Evolutionary conservation across 2,113 vertebrate species (phyloP).

Genomic region (Indicator maculatus): DNA sequence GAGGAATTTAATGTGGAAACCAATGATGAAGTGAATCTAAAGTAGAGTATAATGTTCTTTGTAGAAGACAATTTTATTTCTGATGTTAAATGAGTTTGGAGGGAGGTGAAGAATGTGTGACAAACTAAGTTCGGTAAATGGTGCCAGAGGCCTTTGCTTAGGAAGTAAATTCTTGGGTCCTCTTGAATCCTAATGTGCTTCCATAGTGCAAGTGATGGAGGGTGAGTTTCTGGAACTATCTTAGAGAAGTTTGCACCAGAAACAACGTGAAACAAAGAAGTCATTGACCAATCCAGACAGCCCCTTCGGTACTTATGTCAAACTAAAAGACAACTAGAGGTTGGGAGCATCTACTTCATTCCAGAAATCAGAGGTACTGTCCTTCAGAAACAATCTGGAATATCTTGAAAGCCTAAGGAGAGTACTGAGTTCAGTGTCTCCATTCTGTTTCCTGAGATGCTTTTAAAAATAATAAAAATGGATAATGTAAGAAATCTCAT

Average conservation of each 20-base stretch:
- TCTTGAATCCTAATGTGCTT: neutral
- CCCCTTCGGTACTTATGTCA: neutral
- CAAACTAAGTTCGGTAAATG: neutral
- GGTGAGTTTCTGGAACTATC: neutral
- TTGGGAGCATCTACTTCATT: neutral
- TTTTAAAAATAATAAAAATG: neutral
- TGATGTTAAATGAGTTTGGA: neutral
- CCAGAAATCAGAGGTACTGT: neutral
- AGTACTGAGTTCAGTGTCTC: neutral
- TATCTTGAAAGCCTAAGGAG: neutral
- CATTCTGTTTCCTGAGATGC: neutral
- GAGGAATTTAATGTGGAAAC: neutral
- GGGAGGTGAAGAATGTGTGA: neutral
- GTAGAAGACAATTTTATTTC: neutral
- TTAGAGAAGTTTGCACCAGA: neutral
- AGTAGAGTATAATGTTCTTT: neutral
- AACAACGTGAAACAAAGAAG: neutral
- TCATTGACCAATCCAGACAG: neutral
- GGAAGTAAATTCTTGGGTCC: neutral
- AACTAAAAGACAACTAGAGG: neutral
- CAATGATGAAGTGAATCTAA: neutral
- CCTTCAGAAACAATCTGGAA: neutral
- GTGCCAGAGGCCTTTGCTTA: neutral
- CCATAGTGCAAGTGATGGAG: neutral
- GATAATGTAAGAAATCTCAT: constrained; percentile 22